A percentile compares a stretch with the other conserved stretches of the same genome.
Evolutionary conservation across 2,888 invertebrate species (phyloP).

Genomic region (Phlogophora meticulosa): DNA sequence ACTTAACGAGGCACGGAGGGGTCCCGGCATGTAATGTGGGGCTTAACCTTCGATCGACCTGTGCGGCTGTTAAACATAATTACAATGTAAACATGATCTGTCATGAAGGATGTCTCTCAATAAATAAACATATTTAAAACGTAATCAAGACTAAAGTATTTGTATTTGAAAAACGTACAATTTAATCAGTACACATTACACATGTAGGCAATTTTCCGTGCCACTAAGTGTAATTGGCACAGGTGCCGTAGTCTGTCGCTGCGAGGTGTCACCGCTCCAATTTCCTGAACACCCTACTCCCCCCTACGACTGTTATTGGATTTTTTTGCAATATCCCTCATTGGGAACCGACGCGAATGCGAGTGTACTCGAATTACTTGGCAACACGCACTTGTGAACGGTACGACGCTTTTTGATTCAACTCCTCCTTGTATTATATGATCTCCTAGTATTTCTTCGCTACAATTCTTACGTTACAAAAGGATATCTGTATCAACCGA

Average conservation of each 20-base stretch:
- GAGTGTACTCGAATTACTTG: conserved; percentile 72
- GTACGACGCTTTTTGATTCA: conserved; percentile 70
- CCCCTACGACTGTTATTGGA: conserved; percentile 79
- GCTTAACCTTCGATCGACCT: too few species aligned
- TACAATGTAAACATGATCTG: background rate
- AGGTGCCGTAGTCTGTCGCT: conserved; percentile 74
- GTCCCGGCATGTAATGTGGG: too few species aligned
- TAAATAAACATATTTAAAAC: conserved; percentile 10
- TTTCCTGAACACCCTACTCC: conserved; percentile 77
- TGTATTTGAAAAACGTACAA: conserved; percentile 61
- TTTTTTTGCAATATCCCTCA: conserved; percentile 86
- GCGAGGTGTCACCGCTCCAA: conserved; percentile 83
- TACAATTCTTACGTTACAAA: conserved; percentile 59
- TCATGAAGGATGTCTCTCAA: background rate
- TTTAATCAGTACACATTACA: conserved; percentile 56
- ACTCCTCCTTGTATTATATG: conserved; percentile 61
- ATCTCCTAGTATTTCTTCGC: conserved; percentile 60
- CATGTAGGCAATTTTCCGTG: conserved; percentile 66
- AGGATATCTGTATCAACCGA: conserved; percentile 55
- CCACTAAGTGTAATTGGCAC: conserved; percentile 78
- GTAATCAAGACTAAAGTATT: conserved; percentile 44
- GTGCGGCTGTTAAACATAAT: too few species aligned
- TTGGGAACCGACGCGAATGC: conserved; percentile 77
- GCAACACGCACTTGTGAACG: conserved; percentile 66
- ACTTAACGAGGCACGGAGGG: too few species aligned